Evolutionary conservation across 2,113 vertebrate genomes (phyloP).

Genomic region (Cebidichthys violaceus): DNA sequence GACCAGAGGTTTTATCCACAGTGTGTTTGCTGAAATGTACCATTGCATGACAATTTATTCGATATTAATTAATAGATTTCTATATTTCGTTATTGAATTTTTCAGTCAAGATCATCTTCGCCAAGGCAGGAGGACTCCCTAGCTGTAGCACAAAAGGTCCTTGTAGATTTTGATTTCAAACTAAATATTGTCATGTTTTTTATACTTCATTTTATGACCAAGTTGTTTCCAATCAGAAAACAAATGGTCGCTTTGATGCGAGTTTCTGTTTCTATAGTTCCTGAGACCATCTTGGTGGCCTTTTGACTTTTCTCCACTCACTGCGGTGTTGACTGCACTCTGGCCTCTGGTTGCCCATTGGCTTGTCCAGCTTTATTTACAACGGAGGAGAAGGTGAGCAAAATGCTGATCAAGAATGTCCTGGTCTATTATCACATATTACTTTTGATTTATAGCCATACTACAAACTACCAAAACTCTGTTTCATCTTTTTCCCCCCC

Average conservation of each 20-base stretch:
- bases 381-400: constrained; percentile 88
- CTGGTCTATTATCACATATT: not conserved
- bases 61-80: not conserved
- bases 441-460: not conserved
- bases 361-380: constrained; percentile 90
- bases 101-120: constrained; percentile 66
- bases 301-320: constrained; percentile 87
- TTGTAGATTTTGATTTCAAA: not conserved
- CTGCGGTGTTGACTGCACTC: constrained; percentile 85
- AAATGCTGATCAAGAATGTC: not conserved
- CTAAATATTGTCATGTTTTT: not conserved
- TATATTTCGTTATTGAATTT: constrained; percentile 13
- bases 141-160: constrained; percentile 57
- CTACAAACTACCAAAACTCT: not conserved
- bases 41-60: too few species aligned
- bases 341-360: constrained; percentile 94
- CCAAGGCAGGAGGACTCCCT: constrained; percentile 34
- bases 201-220: not conserved
- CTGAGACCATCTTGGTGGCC: constrained; percentile 92
- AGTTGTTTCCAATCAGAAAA: not conserved
- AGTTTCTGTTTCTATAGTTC: constrained; percentile 60
- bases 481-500: constrained; percentile 9
- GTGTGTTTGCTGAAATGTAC: not conserved
- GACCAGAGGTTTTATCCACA: not conserved
- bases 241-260: not conserved